phyloP scores from a whole-genome alignment of 1,140 invertebrate species.

The Achatina immaculata region DNA sequence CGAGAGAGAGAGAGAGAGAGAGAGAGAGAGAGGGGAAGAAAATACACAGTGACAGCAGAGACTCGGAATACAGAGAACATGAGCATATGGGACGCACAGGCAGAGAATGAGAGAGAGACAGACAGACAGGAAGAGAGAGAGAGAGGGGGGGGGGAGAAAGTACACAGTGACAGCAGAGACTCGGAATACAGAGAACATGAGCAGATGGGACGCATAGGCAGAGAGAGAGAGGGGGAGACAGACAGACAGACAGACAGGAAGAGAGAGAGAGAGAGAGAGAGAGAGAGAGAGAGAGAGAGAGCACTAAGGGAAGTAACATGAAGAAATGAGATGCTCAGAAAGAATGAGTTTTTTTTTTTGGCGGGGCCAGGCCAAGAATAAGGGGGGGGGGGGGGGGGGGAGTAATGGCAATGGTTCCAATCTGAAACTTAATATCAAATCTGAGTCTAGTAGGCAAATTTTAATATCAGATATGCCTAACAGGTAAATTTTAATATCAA shows the following conservation, averaged over 20 bases:
- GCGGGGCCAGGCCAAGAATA: too few species aligned
- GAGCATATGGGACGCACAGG: not conserved
- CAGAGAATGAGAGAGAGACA: constrained; percentile 14
- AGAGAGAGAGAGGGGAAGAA: constrained; percentile 28
- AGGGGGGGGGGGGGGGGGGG: too few species aligned
- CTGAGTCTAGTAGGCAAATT: too few species aligned
- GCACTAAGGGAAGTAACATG: not conserved
- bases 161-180: constrained; percentile 17
- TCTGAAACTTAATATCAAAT: too few species aligned
- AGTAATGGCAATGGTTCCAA: too few species aligned
- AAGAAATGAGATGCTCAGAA: too few species aligned
- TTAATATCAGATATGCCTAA: too few species aligned
- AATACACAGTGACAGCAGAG: constrained; percentile 23
- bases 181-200: not conserved
- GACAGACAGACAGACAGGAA: constrained; percentile 11
- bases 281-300: constrained; percentile 28
- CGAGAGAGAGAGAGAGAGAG: constrained; percentile 30
- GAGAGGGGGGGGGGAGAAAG: constrained; percentile 17
- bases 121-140: too few species aligned
- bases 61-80: constrained; percentile 9
- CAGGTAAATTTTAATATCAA: too few species aligned
- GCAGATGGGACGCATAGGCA: not conserved
- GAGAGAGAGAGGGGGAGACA: not conserved
- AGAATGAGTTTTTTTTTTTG: too few species aligned
- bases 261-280: constrained; percentile 31